These are phyloP conservation scores for Scopus umbretta DNA, from an alignment of 2,113 vertebrate species.

Conservation along the genomic window DNA sequence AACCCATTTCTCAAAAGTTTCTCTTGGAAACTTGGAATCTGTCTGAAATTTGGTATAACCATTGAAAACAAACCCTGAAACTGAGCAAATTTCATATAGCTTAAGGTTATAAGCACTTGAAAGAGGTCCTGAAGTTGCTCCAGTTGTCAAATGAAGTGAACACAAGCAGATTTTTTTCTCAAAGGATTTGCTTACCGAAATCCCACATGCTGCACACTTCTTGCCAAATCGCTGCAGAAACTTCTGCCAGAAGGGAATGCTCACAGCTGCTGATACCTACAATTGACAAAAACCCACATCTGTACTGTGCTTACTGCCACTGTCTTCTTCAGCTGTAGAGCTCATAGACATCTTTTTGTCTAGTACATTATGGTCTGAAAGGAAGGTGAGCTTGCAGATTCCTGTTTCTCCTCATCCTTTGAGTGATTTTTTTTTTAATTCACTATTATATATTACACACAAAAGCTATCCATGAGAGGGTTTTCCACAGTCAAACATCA, in stretches of 20 bases:
- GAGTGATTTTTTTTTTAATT: background rate
- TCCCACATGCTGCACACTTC: constrained; percentile 87
- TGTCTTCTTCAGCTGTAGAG: background rate
- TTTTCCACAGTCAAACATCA: background rate
- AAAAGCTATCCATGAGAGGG: background rate
- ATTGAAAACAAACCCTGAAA: background rate
- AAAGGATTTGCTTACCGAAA: constrained; percentile 79
- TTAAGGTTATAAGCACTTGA: background rate
- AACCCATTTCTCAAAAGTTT: background rate
- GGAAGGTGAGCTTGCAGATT: background rate
- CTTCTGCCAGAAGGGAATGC: constrained; percentile 94
- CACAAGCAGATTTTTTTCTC: background rate
- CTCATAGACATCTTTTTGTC: background rate
- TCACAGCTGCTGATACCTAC: constrained; percentile 87
- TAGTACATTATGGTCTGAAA: background rate
- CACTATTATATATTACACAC: background rate
- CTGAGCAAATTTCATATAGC: background rate
- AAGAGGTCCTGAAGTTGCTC: background rate
- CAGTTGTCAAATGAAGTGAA: background rate
- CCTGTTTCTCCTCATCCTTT: background rate
- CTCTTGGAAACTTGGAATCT: background rate
- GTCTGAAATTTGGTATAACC: background rate
- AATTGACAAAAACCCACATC: background rate
- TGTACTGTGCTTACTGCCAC: background rate
- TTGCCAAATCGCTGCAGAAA: constrained; percentile 91